phyloP scores from a whole-genome alignment of 2,797 vertebrate species.

The Betta splendens region DNA sequence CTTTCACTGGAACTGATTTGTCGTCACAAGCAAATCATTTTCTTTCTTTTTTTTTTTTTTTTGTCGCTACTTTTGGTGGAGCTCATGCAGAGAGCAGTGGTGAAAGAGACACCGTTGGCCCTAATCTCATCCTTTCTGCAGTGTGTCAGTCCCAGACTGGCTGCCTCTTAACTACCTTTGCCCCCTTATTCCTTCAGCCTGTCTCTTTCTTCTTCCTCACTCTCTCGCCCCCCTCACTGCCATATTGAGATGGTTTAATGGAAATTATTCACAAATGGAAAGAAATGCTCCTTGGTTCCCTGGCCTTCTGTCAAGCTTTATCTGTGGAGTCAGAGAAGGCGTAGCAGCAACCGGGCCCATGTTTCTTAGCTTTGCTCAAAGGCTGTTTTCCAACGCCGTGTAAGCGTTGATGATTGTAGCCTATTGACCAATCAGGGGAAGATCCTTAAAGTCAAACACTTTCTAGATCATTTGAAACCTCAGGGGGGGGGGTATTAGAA shows the following conservation, averaged over 20 bases:
- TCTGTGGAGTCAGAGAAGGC: constrained; percentile 46
- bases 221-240: constrained; percentile 30
- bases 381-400: constrained; percentile 46
- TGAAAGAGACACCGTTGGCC: constrained; percentile 50
- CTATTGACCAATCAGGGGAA: constrained; percentile 24
- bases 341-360: constrained; percentile 41
- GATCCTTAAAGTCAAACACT: constrained; percentile 10
- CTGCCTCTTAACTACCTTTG: constrained; percentile 60
- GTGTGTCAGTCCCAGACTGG: constrained; percentile 43
- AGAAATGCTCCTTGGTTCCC: constrained; percentile 52
- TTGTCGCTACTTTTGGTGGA: constrained; percentile 25
- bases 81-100: constrained; percentile 47
- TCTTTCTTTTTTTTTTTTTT: constrained; percentile 32
- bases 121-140: constrained; percentile 54
- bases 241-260: constrained; percentile 64
- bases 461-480: constrained; percentile 17
- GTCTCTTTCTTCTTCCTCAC: constrained; percentile 8
- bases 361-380: constrained; percentile 55
- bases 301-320: constrained; percentile 54
- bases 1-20: constrained; percentile 50
- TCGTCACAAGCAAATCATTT: constrained; percentile 53
- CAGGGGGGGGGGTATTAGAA: constrained; percentile 8
- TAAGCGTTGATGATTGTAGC: constrained; percentile 20
- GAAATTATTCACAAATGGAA: constrained; percentile 65
- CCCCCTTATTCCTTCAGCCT: constrained; percentile 48